phyloP scores from a whole-genome alignment of 2,113 vertebrate genomes.

The Elgaria multicarinata region DNA sequence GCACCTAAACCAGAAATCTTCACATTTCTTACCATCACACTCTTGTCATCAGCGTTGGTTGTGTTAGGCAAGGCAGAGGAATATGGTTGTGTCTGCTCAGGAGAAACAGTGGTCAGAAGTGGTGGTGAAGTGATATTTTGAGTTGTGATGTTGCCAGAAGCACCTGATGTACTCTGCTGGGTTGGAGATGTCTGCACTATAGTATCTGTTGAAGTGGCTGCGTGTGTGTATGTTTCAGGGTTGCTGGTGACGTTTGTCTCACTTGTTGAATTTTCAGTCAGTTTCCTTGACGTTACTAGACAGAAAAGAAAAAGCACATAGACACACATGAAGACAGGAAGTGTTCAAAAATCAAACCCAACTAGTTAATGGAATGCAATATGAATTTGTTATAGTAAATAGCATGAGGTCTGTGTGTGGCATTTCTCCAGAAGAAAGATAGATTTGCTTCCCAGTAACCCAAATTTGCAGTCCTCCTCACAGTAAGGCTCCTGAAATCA shows the following conservation, averaged over 20 bases:
- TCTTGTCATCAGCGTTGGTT: rapidly evolving
- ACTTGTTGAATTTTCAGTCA: rapidly evolving
- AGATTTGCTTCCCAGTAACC: neutral
- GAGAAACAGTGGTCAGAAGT: neutral
- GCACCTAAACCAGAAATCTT: neutral
- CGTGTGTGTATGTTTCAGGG: neutral
- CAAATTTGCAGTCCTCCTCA: neutral
- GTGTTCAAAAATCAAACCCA: neutral
- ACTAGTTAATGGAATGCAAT: neutral
- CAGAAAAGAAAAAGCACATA: neutral
- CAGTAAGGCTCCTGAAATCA: neutral
- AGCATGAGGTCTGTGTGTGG: neutral
- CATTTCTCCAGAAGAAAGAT: rapidly evolving
- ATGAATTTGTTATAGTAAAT: neutral
- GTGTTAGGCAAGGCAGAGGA: rapidly evolving
- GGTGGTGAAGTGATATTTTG: rapidly evolving
- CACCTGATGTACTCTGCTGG: neutral
- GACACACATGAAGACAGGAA: neutral
- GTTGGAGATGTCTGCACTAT: neutral
- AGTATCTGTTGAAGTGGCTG: rapidly evolving
- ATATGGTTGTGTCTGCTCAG: rapidly evolving
- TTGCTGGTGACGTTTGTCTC: rapidly evolving
- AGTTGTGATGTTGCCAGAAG: rapidly evolving
- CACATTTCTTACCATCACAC: neutral
- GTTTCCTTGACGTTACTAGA: rapidly evolving